Base-by-base conservation (phyloP, 2,888 invertebrate genomes). In the Rhagophthalmus giganteus region DNA sequence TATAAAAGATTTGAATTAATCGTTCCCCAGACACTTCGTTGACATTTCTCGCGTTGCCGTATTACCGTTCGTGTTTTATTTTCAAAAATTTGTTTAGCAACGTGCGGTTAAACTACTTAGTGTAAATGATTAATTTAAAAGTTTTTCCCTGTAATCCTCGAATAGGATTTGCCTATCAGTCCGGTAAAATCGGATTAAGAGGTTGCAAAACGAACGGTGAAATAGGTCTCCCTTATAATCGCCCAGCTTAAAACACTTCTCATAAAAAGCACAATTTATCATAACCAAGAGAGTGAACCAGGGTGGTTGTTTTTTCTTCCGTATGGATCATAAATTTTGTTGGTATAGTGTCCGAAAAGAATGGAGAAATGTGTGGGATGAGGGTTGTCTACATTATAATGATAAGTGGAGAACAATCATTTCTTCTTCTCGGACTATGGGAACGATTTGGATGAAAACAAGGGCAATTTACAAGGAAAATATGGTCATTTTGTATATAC, bases 261-360 rank as follows among this genome's bases (percentile, higher is more conserved):
- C 55, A 58, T 58, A 65, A 65, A 64, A 63, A 59, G 52, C 42
- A 45, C 57, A 61, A 65, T 66, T 64, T 65, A 66, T 66, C 64
- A 65, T 32, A 62, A 60, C 46, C 53, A 54, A 55, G 56, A 60
- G n/a, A n/a, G 57, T 59, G 56, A 59, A 58, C 54, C 58, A 45
- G 51, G 46, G 53, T 51, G 51, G 53, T 50, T 57, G 52, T 41
- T 62, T 62, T 65, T 63, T 62, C 61, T 62, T 63, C 60, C n/a
- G n/a, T n/a, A 61, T 55, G 64, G 60, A 54, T 59, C 63, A 64
- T 66, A 62, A 64, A 63, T 64, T 65, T 58, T 58, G 56, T 52
- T 53, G 57, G 57, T 47, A 52, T 53, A 55, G 54, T 56, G 54
- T 60, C 58, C 46, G 58, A 56, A 53, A 57, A 59, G 61, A 56